phyloP scores from a whole-genome alignment of 2,888 invertebrate genomes.

The Habrosyne pyritoides region DNA sequence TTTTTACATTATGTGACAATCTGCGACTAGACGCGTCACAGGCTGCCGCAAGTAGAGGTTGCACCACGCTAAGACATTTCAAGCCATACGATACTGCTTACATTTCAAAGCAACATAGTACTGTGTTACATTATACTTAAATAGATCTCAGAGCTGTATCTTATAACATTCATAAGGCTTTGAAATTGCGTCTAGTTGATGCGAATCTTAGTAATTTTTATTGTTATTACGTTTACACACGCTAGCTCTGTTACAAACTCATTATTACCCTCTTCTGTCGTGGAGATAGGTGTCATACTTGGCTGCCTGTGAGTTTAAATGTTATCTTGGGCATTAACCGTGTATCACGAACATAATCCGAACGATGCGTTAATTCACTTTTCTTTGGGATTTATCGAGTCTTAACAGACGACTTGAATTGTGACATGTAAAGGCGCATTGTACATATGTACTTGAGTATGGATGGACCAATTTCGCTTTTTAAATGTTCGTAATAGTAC shows the following conservation, averaged over 20 bases:
- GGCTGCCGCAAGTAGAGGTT: background rate
- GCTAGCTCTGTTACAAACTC: slow-evolving; percentile 1
- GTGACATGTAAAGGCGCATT: background rate
- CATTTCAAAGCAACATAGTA: background rate
- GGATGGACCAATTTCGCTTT: too few relatives aligned
- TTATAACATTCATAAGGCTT: slow-evolving; percentile 1
- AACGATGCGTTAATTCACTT: background rate
- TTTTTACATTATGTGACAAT: too few relatives aligned
- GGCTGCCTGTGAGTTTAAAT: background rate
- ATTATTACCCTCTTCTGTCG: background rate
- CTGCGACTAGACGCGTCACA: too few relatives aligned
- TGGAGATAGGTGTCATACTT: background rate
- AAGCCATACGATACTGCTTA: background rate
- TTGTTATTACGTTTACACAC: background rate
- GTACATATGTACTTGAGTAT: too few relatives aligned
- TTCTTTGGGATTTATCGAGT: background rate
- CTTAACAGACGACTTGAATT: background rate
- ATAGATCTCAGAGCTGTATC: background rate
- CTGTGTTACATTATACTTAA: background rate
- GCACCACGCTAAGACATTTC: background rate
- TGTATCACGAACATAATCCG: slow-evolving; percentile 1
- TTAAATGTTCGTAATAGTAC: too few relatives aligned
- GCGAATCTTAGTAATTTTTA: background rate
- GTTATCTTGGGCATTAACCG: background rate
- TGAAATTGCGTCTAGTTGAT: background rate